Evolutionary conservation across 2,888 invertebrate genomes (phyloP).

Genomic region (Scrobipalpa costella): DNA sequence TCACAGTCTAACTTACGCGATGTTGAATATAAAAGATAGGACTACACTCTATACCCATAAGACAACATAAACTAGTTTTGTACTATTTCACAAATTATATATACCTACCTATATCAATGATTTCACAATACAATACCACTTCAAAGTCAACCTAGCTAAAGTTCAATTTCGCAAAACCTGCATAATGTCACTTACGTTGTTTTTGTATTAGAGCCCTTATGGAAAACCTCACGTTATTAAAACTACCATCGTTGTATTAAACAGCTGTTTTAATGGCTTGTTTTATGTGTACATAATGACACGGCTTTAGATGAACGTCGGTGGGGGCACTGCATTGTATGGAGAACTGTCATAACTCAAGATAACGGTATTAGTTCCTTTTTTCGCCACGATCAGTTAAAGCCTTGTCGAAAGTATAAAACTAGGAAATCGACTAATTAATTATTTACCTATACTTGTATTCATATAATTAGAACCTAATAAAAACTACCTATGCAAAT

Average conservation of each 20-base stretch:
- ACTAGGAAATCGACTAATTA: background rate
- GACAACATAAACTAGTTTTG: too few relatives aligned
- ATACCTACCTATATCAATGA: background rate
- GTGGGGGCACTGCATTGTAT: too few relatives aligned
- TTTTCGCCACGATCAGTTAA: too few relatives aligned
- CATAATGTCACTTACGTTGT: background rate
- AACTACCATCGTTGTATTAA: constrained; percentile 10
- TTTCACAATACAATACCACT: background rate
- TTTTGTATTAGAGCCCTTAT: background rate
- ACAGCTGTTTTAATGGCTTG: constrained; percentile 17
- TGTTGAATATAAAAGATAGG: too few relatives aligned
- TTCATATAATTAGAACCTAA: too few relatives aligned
- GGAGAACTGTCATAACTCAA: too few relatives aligned
- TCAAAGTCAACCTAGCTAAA: background rate
- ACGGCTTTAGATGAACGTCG: too few relatives aligned
- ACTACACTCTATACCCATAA: too few relatives aligned
- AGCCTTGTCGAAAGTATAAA: too few relatives aligned
- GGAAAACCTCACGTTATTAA: background rate
- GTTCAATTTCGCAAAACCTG: background rate
- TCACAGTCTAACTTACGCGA: too few relatives aligned
- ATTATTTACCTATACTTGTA: constrained; percentile 23
- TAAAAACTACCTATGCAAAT: too few relatives aligned
- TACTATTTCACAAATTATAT: background rate
- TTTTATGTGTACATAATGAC: background rate
- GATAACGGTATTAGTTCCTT: too few relatives aligned